Percentiles rank a stretch among this genome's conserved stretches.
These are phyloP conservation scores for Steatocranus sp. DNA, from an alignment of 2,797 vertebrate species.

Conservation along the genomic window DNA sequence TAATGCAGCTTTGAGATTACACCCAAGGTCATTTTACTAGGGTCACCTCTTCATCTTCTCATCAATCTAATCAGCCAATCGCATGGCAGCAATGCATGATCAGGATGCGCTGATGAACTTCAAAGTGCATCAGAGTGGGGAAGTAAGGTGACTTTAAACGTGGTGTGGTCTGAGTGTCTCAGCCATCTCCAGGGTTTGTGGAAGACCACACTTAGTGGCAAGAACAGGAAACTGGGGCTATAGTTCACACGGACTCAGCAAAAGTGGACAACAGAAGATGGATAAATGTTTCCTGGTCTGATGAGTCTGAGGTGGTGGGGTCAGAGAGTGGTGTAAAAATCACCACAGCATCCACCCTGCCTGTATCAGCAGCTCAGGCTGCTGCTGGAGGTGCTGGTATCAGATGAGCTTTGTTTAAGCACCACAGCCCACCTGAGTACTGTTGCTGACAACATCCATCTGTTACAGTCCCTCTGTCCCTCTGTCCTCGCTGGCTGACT, in stretches of 20 bases:
- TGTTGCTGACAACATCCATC: neutral
- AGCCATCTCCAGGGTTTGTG: neutral
- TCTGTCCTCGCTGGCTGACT: neutral
- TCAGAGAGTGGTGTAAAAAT: neutral
- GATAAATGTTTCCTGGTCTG: neutral
- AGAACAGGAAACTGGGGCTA: neutral
- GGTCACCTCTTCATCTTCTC: neutral
- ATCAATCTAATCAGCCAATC: neutral
- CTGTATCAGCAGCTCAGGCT: neutral
- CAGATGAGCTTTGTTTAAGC: neutral
- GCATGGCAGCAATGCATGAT: accelerated
- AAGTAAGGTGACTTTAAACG: accelerated
- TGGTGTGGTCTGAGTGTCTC: neutral
- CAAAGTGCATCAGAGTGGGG: neutral
- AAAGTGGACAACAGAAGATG: neutral
- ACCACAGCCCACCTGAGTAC: neutral
- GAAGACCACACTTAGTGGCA: neutral
- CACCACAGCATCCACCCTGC: too few species aligned
- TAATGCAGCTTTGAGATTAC: neutral
- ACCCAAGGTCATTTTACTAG: neutral
- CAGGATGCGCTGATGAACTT: neutral
- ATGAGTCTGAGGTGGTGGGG: neutral
- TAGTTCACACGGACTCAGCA: neutral
- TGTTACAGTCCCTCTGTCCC: neutral
- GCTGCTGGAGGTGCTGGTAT: neutral